Evolutionary conservation across 2,113 vertebrate genomes (phyloP), one percentile per base, ranked within the genome.

Genomic region (Paramormyrops kingsleyae): DNA sequence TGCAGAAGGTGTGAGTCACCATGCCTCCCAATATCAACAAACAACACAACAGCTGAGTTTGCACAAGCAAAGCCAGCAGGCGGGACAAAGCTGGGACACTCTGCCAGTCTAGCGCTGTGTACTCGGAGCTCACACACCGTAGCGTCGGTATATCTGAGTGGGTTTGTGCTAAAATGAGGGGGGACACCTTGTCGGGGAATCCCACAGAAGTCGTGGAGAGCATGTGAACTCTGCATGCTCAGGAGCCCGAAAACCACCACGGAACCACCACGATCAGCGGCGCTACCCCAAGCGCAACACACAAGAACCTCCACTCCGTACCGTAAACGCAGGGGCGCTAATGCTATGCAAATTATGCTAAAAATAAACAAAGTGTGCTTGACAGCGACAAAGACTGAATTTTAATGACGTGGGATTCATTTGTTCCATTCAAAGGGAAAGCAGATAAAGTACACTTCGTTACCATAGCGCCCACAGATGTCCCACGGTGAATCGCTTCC

Each of bases 321-420:
- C 5, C 74, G 2, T 42, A 80, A 80, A 80, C 6, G 74, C 74
- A 42, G 74, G 35, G 35, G 17, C 13, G 5, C 17, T 42, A 19
- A 80, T 35, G 74, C 31, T 19, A 80, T 80, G 35, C 74, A 80
- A 42, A 80, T 42, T 1, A 80, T 42, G 74, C 74, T 80, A 35
- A 80, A 80, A 80, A 80, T 80, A 80, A 80, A 80, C 35, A 80
- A 80, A 80, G 35, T 80, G 35, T 6, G 74, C 74, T 80, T 80
- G 31, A 80, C 74, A 80, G 74, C 15, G 15, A 80, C 74, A 80
- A 42, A 80, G 35, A 35, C 74, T 80, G 35, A 42, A 80, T 39
- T 80, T 42, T 80, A 46, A 85, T 46, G 46, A 49, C 19, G 83
- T 49, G 46, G 49, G 49, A 24, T 52, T 27, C 49, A 87, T 53